Conservation (phyloP, 2,888 invertebrate genomes). For the Hecatera dysodea region DNA sequence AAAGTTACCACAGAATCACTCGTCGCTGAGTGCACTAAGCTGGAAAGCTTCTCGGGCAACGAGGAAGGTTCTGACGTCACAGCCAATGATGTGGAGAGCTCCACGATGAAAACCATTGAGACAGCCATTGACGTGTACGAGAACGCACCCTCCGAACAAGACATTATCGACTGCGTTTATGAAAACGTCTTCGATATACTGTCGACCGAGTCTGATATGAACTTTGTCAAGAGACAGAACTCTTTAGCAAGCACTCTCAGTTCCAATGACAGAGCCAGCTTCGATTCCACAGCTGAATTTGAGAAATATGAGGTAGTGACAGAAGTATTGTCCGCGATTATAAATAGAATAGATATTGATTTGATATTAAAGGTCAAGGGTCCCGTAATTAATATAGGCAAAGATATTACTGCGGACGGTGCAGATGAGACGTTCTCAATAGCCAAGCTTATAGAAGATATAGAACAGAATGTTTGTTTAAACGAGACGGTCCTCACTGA, state of each 20-base stretch:
- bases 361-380: conserved; percentile 18
- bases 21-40: conserved; percentile 43
- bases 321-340: conserved; percentile 76
- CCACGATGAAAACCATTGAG: conserved; percentile 39
- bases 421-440: conserved; percentile 78
- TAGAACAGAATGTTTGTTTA: conserved; percentile 73
- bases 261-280: conserved; percentile 75
- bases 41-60: conserved; percentile 35
- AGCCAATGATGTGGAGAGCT: conserved; percentile 21
- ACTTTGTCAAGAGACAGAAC: conserved; percentile 64
- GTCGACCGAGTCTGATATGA: conserved; percentile 38
- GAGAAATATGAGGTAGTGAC: conserved; percentile 83
- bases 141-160: conserved; percentile 34
- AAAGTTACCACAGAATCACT: conserved; percentile 50
- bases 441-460: conserved; percentile 78
- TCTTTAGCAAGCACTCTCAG: conserved; percentile 71
- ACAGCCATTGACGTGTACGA: conserved; percentile 64
- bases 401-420: conserved; percentile 25
- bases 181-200: conserved; percentile 55
- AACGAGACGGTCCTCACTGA: conserved; percentile 79
- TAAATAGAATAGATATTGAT: conserved; percentile 74
- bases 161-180: conserved; percentile 52
- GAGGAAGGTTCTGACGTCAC: conserved; percentile 39
- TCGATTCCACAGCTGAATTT: conserved; percentile 85
- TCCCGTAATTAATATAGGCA: background rate